Conservation (phyloP, 2,888 invertebrate genomes). For the Lucinisca nassula region DNA sequence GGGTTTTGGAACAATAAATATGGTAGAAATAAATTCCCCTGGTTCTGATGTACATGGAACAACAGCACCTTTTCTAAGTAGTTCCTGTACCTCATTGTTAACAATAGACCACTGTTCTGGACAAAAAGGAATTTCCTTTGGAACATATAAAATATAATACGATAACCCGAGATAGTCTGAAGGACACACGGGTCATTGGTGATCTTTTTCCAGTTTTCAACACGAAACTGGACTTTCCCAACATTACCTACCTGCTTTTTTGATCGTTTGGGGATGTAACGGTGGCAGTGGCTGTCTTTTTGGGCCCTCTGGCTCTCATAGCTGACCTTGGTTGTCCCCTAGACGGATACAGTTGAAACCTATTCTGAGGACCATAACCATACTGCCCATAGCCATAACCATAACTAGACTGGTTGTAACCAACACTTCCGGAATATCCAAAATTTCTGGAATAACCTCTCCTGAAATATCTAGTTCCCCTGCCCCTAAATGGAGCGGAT, state of each 20-base stretch:
- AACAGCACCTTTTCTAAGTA: neutral
- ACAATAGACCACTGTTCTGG: neutral
- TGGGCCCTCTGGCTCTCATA: too few relatives aligned
- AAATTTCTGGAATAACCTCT: too few relatives aligned
- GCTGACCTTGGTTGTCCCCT: too few relatives aligned
- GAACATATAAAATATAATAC: neutral
- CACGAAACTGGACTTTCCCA: neutral
- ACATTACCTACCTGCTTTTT: neutral
- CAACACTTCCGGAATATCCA: too few relatives aligned
- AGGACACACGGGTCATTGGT: neutral
- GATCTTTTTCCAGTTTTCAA: neutral
- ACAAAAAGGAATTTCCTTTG: neutral
- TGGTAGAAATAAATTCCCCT: conserved; percentile 36
- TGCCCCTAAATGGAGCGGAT: too few relatives aligned
- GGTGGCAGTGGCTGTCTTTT: neutral
- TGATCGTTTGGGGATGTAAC: neutral
- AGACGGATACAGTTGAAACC: too few relatives aligned
- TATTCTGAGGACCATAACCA: too few relatives aligned
- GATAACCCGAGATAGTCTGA: neutral
- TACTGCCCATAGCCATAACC: too few relatives aligned
- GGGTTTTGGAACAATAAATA: conserved; percentile 36
- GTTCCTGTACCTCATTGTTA: neutral
- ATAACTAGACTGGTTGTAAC: too few relatives aligned
- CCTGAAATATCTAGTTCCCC: too few relatives aligned
- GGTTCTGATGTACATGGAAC: neutral